These are phyloP conservation scores for Portevinia maculata DNA, from an alignment of 2,888 invertebrate genomes.

Conservation along the genomic window DNA sequence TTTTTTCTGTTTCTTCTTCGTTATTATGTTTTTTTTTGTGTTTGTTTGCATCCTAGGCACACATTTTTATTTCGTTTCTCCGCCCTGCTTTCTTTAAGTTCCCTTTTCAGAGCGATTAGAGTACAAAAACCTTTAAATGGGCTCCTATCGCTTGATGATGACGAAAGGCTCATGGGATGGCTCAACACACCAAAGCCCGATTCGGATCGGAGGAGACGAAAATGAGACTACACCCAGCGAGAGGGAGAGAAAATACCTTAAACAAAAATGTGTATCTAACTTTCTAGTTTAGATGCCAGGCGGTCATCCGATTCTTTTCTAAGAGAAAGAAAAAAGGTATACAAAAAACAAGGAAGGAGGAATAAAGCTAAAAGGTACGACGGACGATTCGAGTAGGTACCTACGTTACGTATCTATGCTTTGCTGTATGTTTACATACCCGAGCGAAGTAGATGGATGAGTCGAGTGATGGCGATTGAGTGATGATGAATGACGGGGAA, in stretches of 20 bases:
- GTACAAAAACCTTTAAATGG: constrained; percentile 50
- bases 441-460: constrained; percentile 14
- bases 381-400: too few species aligned
- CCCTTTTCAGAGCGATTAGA: constrained; percentile 27
- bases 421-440: constrained; percentile 31
- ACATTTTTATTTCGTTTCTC: constrained; percentile 16
- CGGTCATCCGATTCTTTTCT: constrained; percentile 16
- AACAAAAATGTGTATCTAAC: constrained; percentile 30
- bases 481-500: constrained; percentile 39
- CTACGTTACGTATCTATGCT: neutral
- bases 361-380: constrained; percentile 34
- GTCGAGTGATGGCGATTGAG: constrained; percentile 31
- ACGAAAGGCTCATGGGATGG: constrained; percentile 56
- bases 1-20: constrained; percentile 11
- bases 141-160: constrained; percentile 37
- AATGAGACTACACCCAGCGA: neutral
- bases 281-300: constrained; percentile 47
- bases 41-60: constrained; percentile 57
- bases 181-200: constrained; percentile 51
- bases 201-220: constrained; percentile 17
- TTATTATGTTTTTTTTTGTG: constrained; percentile 14
- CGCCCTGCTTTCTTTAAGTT: neutral
- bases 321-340: neutral
- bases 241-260: neutral
- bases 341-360: constrained; percentile 41